Conservation (phyloP, 1,140 invertebrate species). For the Zaprionus gabonicus region DNA sequence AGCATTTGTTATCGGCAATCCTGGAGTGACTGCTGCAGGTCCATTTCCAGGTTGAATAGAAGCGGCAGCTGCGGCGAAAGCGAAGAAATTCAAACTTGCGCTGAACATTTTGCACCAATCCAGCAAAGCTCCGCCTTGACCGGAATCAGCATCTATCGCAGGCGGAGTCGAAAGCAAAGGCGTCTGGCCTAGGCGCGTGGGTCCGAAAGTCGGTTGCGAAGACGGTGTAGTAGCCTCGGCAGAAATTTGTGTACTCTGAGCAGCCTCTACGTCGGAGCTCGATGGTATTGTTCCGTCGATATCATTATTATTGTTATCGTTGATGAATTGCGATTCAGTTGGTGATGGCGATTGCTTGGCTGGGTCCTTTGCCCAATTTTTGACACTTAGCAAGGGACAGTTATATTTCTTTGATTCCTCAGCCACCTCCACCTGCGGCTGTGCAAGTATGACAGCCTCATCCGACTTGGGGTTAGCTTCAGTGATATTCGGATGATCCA, state of each 20-base stretch:
- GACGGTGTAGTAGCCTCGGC: slow-evolving; percentile 24
- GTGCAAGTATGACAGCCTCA: neutral
- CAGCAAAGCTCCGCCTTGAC: slow-evolving; percentile 86
- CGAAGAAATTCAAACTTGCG: slow-evolving; percentile 80
- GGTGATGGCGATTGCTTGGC: slow-evolving; percentile 57
- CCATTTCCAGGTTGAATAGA: slow-evolving; percentile 54
- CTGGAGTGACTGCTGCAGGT: slow-evolving; percentile 7
- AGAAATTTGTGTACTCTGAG: slow-evolving; percentile 14
- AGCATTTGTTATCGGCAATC: slow-evolving; percentile 26
- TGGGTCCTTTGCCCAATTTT: slow-evolving; percentile 85
- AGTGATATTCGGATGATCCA: slow-evolving; percentile 52
- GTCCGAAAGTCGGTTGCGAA: slow-evolving; percentile 40
- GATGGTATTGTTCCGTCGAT: slow-evolving; percentile 66
- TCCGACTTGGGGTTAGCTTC: slow-evolving; percentile 16
- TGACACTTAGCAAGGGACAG: slow-evolving; percentile 72
- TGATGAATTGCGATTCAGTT: slow-evolving; percentile 44
- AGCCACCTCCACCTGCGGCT: slow-evolving; percentile 4
- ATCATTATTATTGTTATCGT: slow-evolving; percentile 71
- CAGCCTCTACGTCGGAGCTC: slow-evolving; percentile 58
- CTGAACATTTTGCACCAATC: slow-evolving; percentile 90
- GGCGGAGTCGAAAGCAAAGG: slow-evolving; percentile 25
- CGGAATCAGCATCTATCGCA: slow-evolving; percentile 73
- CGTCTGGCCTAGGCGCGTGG: slow-evolving; percentile 1
- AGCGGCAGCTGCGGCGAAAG: slow-evolving; percentile 71
- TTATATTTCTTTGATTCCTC: slow-evolving; percentile 53